Conservation (phyloP, 2,888 invertebrate genomes). For the Cryptus viduatorius region DNA sequence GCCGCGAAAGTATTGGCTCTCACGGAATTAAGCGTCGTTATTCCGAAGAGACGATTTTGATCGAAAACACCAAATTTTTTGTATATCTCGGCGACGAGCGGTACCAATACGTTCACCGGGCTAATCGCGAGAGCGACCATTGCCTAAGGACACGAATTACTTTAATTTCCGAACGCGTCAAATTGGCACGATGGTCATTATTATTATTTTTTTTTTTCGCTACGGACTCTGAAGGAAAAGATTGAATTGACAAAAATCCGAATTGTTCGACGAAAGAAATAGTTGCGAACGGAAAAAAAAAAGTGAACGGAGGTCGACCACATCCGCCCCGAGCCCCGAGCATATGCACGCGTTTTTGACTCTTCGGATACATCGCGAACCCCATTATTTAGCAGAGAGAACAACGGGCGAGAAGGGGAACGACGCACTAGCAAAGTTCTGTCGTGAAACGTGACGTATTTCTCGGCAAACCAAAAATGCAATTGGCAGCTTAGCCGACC, state of each 20-base stretch:
- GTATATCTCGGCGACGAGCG: slow-evolving; percentile 89
- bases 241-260: slow-evolving; percentile 62
- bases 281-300: neutral
- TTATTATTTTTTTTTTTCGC: slow-evolving; percentile 10
- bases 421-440: slow-evolving; percentile 19
- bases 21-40: slow-evolving; percentile 90
- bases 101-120: slow-evolving; percentile 90
- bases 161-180: slow-evolving; percentile 16
- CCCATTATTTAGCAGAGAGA: slow-evolving; percentile 60
- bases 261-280: slow-evolving; percentile 29
- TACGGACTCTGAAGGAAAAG: neutral
- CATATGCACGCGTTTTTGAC: slow-evolving; percentile 40
- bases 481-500: slow-evolving; percentile 20
- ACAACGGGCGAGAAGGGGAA: slow-evolving; percentile 23
- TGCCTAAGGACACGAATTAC: slow-evolving; percentile 80
- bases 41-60: slow-evolving; percentile 89
- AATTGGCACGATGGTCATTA: neutral
- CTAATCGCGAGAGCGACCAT: slow-evolving; percentile 85
- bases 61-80: slow-evolving; percentile 89
- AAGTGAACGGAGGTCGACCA: slow-evolving; percentile 65
- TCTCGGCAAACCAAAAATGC: slow-evolving; percentile 46
- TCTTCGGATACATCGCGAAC: slow-evolving; percentile 27
- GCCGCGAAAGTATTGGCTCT: slow-evolving; percentile 92
- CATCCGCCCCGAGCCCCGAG: slow-evolving; percentile 62
- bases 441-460: slow-evolving; percentile 57